A percentile compares a stretch with the other conserved stretches of the same genome.
These are phyloP conservation scores for Pararge aegeria DNA, from an alignment of 1,140 invertebrate species.

Conservation along the genomic window DNA sequence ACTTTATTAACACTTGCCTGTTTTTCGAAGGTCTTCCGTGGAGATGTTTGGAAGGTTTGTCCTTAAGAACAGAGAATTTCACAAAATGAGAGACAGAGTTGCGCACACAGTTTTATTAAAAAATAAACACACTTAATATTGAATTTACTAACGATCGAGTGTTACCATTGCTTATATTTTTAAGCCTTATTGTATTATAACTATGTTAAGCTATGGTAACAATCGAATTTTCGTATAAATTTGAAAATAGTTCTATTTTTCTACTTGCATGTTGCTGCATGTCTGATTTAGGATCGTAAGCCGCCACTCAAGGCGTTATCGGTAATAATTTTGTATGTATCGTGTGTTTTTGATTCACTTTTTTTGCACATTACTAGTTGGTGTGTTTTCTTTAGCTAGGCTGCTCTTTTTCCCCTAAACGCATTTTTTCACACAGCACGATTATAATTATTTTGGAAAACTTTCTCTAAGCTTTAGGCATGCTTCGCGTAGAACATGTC, in stretches of 20 bases:
- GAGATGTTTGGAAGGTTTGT: slow-evolving; percentile 85
- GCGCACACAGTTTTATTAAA: slow-evolving; percentile 57
- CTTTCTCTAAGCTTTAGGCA: slow-evolving; percentile 77
- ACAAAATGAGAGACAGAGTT: slow-evolving; percentile 67
- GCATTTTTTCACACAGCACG: slow-evolving; percentile 78
- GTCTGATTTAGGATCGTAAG: slow-evolving; percentile 73
- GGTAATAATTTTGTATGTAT: slow-evolving; percentile 70
- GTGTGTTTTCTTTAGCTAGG: slow-evolving; percentile 77
- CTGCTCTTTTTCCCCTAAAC: slow-evolving; percentile 71
- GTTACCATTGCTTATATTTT: slow-evolving; percentile 54
- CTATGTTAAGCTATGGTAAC: slow-evolving; percentile 53
- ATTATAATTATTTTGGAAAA: slow-evolving; percentile 74
- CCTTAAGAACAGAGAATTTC: slow-evolving; percentile 64
- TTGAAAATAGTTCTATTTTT: slow-evolving; percentile 67
- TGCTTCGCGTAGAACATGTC: slow-evolving; percentile 75
- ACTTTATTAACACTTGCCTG: slow-evolving; percentile 73
- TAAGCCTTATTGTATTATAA: slow-evolving; percentile 14
- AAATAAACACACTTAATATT: slow-evolving; percentile 53
- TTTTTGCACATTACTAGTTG: slow-evolving; percentile 77
- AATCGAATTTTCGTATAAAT: slow-evolving; percentile 47
- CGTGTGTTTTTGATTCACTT: slow-evolving; percentile 70
- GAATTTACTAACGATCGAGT: slow-evolving; percentile 54
- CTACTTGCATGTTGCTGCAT: slow-evolving; percentile 77
- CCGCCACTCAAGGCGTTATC: slow-evolving; percentile 73
- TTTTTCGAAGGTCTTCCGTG: slow-evolving; percentile 83